phyloP scores from a whole-genome alignment of 1,140 invertebrate genomes.

The Onthophagus taurus region DNA sequence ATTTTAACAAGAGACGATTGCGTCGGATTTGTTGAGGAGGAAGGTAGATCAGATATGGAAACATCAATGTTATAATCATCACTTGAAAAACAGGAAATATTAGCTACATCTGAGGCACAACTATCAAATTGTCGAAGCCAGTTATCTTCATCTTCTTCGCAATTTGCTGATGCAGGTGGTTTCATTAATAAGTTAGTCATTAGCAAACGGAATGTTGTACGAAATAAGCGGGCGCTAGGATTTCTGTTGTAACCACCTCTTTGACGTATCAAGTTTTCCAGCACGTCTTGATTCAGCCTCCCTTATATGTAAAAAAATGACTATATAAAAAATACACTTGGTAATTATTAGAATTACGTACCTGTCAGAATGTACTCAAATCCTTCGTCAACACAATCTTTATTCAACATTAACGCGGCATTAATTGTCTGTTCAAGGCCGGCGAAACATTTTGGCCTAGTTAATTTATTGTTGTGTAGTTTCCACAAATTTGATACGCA shows the following conservation, averaged over 20 bases:
- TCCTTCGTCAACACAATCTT: constrained; percentile 14
- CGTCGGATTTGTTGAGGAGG: background rate
- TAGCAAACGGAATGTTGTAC: no score
- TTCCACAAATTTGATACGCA: background rate
- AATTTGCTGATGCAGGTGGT: constrained; percentile 10
- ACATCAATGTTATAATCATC: background rate
- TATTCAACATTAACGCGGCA: constrained; percentile 12
- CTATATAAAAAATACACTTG: no score
- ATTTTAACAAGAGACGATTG: background rate
- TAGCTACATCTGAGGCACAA: background rate
- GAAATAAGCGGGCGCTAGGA: no score
- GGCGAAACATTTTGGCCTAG: constrained; percentile 14
- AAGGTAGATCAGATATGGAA: background rate
- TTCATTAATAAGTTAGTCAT: no score
- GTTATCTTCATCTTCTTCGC: constrained; percentile 3
- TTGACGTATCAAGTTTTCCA: constrained; percentile 24
- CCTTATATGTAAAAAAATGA: no score
- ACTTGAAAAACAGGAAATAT: background rate
- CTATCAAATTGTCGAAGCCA: background rate
- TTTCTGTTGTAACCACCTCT: constrained; percentile 20
- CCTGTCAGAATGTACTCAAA: constrained; percentile 15
- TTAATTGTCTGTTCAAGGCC: constrained; percentile 17
- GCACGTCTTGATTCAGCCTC: constrained; percentile 20
- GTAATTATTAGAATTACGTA: no score
- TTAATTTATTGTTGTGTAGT: background rate